Evolutionary conservation across 2,113 vertebrate genomes (phyloP), one percentile per base, ranked within the genome.

Genomic region (Peromyscus leucopus): DNA sequence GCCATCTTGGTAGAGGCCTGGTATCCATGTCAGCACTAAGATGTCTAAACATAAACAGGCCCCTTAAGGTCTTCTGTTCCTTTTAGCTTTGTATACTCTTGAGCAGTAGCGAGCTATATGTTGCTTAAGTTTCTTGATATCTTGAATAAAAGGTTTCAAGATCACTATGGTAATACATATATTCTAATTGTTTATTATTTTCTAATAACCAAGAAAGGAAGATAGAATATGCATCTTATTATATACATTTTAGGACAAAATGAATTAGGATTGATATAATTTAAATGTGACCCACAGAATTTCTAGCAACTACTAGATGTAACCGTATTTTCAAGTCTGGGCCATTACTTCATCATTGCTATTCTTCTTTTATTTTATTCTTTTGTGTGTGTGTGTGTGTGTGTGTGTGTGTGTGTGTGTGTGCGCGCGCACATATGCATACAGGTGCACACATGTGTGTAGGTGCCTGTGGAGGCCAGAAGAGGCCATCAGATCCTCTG

Each of bases 61-160:
- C 51, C 36, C 33, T 22, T 22, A 12, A 36, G 33, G 78, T 59
- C 2, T 61, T 1, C 79, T 26, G 87, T 78, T 61, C 10, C 24
- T 46, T 83, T 22, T 26, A 82, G n/a, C 80, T 86, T 69, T 42
- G 19, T 24, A 24, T 74, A 9, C 74, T 65, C 33, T 63, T 92
- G 28, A 78, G 55, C 39, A 48, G 78, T 79, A 11, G 65, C 33
- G 48, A 92, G 13, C 24, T 42, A n/a, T 80, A 33, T 33, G 1
- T 65, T 89, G 51, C 59, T 88, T 46, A 57, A 89, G 24, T 33
- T n/a, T 80, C 61, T 36, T 42, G 15, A 8, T 74, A 42, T 39
- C 36, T 95, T 94, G 75, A 65, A 94, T 95, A 96, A 17, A 84
- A 17, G 95, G 31, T 92, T 91, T 33, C 82, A 59, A 19, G 84